Base-by-base conservation (phyloP, 2,888 invertebrate genomes). In the Caenorhabditis macrosperma region DNA sequence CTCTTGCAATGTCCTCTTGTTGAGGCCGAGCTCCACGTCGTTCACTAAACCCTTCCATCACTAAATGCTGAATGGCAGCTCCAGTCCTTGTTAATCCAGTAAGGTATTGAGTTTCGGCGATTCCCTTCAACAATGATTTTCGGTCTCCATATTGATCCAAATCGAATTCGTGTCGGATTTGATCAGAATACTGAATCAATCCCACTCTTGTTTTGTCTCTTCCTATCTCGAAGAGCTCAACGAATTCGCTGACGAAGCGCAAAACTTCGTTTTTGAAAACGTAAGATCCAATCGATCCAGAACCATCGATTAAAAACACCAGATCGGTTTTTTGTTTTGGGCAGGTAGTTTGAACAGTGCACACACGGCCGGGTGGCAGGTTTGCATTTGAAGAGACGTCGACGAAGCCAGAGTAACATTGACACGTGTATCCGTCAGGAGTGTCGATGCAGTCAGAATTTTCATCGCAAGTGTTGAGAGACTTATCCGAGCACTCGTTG, bases 31-130 rank as follows among this genome's bases (percentile, higher is more conserved):
- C 90, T 24, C 90, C 90, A 50, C 90, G 76, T 48, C 89, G 72
- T 54, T 88, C 88, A 28, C 87, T 82, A 83, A 90, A 90, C 41
- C 89, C 90, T 78, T 90, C 89, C 41, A 84, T 71, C 3, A 89
- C 90, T 89, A 90, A 88, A 80, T 90, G 90, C 63, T 88, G 84
- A 48, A 90, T 91, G 33, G 90, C 90, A 15, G 90, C 90, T 26
- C 91, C 90, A 22, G 90, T 90, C 38, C 87, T 52, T 9, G 90
- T 90, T 41, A 90, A 68, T 17, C 90, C 90, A 15, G 90, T 90
- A 52, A 90, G 76, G 66, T 68, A 79, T 82, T 64, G 78, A 28
- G 82, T 89, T 81, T 82, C 84, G 10, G 61, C 60, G 57, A 85
- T 82, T 22, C 68, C 83, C 26, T 79, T 63, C 5, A 80, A 68